A percentile compares a stretch with the other conserved stretches of the same genome.
Conservation (phyloP, 1,140 invertebrate genomes). For the Drosophila melanica region DNA sequence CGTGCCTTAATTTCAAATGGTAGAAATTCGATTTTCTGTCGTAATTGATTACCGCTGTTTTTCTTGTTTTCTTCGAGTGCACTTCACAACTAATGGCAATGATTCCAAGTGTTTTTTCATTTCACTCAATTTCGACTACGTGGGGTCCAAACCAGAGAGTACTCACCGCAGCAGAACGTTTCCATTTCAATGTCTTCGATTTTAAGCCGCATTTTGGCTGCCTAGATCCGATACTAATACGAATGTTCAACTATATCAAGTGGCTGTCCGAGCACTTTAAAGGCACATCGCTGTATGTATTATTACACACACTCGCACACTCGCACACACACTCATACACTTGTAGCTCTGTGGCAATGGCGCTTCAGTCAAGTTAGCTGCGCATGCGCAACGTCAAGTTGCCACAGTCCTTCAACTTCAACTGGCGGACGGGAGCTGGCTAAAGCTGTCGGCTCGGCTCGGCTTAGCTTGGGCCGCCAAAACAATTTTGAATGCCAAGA, state of each 20-base stretch:
- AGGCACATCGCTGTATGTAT: conserved; percentile 1
- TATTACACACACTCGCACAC: neutral
- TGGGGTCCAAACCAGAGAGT: conserved; percentile 4
- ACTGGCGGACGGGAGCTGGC: conserved; percentile 51
- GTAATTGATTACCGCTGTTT: conserved; percentile 10
- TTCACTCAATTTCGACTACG: conserved; percentile 2
- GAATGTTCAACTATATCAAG: conserved; percentile 6
- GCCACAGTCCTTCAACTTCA: conserved; percentile 78
- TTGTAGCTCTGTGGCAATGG: conserved; percentile 9
- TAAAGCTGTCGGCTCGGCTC: conserved; percentile 56
- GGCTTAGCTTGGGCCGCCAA: conserved; percentile 51
- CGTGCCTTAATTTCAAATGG: conserved; percentile 22
- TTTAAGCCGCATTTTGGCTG: conserved; percentile 62
- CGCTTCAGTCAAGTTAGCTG: conserved; percentile 30
- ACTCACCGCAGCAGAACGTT: conserved; percentile 82
- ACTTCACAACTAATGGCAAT: conserved; percentile 28
- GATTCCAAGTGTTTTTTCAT: conserved; percentile 9
- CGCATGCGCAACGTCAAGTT: conserved; percentile 74
- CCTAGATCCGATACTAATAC: neutral
- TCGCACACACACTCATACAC: neutral
- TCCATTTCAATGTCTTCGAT: conserved; percentile 80
- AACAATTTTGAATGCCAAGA: conserved; percentile 63
- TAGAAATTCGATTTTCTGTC: neutral
- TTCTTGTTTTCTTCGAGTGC: conserved; percentile 11
- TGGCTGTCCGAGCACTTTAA: conserved; percentile 23